Conservation (phyloP, 2,113 vertebrate species). For the Dryoscopus gambensis region DNA sequence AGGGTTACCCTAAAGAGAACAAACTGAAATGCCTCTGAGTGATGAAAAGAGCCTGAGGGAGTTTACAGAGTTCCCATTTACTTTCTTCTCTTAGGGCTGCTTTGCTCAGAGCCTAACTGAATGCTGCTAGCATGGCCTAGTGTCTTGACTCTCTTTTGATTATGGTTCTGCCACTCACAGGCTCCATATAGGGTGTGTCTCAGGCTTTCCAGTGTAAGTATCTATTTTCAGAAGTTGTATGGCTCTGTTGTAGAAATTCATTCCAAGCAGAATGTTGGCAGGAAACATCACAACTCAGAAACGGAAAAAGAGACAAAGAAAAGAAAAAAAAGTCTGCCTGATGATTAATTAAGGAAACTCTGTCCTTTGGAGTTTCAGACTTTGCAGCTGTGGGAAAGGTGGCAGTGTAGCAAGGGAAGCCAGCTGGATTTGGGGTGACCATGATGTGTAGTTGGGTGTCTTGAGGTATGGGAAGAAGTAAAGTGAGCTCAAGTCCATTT, state of each 20-base stretch:
- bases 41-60: not conserved
- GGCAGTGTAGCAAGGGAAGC: not conserved
- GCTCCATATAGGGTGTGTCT: constrained; percentile 25
- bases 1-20: not conserved
- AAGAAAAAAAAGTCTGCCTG: not conserved
- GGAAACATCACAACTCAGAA: not conserved
- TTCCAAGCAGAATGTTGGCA: constrained; percentile 24
- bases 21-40: not conserved
- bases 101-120: not conserved
- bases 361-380: not conserved
- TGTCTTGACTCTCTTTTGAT: constrained; percentile 17
- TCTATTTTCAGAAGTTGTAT: constrained; percentile 49
- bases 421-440: not conserved
- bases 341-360: not conserved
- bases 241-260: constrained; percentile 7
- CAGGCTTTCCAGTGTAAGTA: not conserved
- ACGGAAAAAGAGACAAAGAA: not conserved
- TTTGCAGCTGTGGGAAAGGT: not conserved
- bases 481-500: not conserved
- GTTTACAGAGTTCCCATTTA: not conserved
- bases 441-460: not conserved
- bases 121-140: not conserved
- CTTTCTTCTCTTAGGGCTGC: constrained; percentile 13
- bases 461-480: not conserved
- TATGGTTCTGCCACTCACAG: not conserved